These are phyloP conservation scores for Pantala flavescens DNA, from an alignment of 1,140 invertebrate species.

Conservation along the genomic window DNA sequence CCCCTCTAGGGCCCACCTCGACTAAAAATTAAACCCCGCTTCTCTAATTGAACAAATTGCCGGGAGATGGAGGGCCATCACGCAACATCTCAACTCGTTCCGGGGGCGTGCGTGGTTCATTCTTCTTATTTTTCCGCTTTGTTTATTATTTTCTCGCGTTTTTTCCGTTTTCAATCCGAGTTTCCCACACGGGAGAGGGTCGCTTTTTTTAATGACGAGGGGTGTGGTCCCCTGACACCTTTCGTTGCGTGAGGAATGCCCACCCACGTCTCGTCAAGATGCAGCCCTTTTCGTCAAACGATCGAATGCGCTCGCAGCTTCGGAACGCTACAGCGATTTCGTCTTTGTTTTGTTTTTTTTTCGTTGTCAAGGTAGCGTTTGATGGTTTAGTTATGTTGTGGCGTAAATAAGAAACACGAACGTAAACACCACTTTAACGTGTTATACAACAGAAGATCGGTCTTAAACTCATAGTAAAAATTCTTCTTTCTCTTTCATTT, in stretches of 20 bases:
- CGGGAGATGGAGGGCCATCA: neutral
- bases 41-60: conserved; percentile 6
- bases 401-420: too few species aligned
- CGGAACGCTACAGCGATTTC: too few species aligned
- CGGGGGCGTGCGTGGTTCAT: neutral
- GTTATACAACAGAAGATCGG: too few species aligned
- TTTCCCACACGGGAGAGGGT: neutral
- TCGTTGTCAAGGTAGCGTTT: too few species aligned
- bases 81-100: neutral
- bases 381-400: too few species aligned
- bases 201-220: neutral
- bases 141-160: neutral
- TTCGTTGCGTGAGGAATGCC: neutral
- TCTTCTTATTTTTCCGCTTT: neutral
- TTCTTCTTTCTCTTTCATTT: too few species aligned
- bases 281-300: too few species aligned
- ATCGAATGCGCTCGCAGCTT: too few species aligned
- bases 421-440: too few species aligned
- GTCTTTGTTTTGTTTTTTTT: too few species aligned
- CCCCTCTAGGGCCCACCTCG: neutral
- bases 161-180: conserved; percentile 5
- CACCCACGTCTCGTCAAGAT: neutral
- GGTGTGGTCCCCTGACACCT: neutral
- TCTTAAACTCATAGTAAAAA: too few species aligned
- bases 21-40: neutral